Conservation (phyloP, 2,888 invertebrate species). For the Drosophila aldrichi region DNA sequence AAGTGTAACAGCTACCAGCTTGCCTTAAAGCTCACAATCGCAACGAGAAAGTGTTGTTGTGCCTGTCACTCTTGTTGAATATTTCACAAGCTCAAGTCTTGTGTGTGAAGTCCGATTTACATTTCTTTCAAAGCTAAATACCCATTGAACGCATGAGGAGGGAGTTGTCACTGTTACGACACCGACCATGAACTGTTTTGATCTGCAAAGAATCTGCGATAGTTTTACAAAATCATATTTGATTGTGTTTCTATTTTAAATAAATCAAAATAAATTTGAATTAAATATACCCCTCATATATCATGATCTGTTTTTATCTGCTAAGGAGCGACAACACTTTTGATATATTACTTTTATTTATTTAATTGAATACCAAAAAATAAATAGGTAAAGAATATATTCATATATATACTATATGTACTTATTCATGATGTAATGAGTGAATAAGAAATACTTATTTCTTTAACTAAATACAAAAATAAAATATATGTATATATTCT, state of each 20-base stretch:
- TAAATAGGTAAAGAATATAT: too few species aligned
- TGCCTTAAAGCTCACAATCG: conserved; percentile 41
- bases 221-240: not conserved
- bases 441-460: not conserved
- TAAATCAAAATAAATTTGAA: not conserved
- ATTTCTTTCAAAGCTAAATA: conserved; percentile 36
- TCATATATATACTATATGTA: too few species aligned
- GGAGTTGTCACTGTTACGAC: not conserved
- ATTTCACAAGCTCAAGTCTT: conserved; percentile 35
- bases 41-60: conserved; percentile 48
- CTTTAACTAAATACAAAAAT: too few species aligned
- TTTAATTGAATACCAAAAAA: too few species aligned
- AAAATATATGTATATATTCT: not conserved
- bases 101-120: conserved; percentile 9
- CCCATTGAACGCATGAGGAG: not conserved
- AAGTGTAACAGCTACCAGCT: conserved; percentile 39
- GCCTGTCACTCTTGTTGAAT: conserved; percentile 8
- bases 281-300: not conserved
- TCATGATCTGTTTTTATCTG: not conserved
- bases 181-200: not conserved
- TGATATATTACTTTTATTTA: too few species aligned
- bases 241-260: not conserved
- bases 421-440: too few species aligned
- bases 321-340: not conserved
- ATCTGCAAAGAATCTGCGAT: not conserved